Evolutionary conservation across 2,113 vertebrate genomes (phyloP).

Genomic region (Odobenus rosmarus): DNA sequence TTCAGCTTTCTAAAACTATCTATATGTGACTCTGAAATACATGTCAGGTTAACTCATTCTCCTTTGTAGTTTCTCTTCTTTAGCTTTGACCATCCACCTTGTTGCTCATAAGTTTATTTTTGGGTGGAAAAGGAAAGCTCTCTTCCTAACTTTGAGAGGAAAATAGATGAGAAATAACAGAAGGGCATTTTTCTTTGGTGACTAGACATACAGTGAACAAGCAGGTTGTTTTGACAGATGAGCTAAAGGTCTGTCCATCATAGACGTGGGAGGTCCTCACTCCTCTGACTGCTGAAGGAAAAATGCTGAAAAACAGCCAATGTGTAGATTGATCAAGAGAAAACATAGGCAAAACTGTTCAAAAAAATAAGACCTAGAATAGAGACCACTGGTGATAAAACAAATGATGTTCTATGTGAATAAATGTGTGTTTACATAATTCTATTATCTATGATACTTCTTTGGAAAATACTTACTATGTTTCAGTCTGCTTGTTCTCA

Average conservation of each 20-base stretch:
- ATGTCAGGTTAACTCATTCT: neutral
- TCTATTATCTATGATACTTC: neutral
- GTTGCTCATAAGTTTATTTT: neutral
- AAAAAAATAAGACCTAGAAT: neutral
- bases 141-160: conserved; percentile 44
- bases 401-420: neutral
- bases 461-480: neutral
- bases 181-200: conserved; percentile 62
- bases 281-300: conserved; percentile 10
- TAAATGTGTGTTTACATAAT: neutral
- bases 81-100: neutral
- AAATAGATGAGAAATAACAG: conserved; percentile 55
- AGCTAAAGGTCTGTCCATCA: conserved; percentile 69
- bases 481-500: neutral
- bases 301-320: conserved; percentile 56
- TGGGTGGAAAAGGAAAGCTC: neutral
- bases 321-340: conserved; percentile 7
- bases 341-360: conserved; percentile 15
- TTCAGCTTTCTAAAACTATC: neutral
- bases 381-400: neutral
- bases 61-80: neutral
- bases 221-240: conserved; percentile 70
- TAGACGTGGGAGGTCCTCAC: conserved; percentile 50
- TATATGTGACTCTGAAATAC: neutral
- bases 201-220: conserved; percentile 61